Conservation (phyloP, 2,113 vertebrate species). For the Microtus richardsoni region DNA sequence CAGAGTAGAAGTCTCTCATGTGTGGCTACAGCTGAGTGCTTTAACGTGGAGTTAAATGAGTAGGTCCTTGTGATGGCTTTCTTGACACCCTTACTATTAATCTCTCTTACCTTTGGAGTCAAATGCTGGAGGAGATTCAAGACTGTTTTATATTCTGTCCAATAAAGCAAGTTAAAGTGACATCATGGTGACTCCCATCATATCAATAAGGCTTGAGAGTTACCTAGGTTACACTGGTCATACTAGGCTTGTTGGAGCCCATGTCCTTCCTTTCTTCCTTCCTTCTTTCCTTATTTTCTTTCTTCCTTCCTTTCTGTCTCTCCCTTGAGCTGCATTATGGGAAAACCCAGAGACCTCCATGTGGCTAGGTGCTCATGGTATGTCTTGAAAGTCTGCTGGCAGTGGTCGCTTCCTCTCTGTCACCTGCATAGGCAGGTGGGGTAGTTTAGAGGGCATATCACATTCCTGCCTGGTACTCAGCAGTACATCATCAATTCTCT, state of each 20-base stretch:
- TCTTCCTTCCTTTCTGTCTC: not conserved
- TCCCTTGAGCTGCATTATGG: not conserved
- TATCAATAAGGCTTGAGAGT: not conserved
- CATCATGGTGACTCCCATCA: not conserved
- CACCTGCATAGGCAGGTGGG: not conserved
- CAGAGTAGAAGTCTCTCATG: not conserved
- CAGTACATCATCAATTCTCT: not conserved
- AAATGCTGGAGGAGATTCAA: not conserved
- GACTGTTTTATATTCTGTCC: not conserved
- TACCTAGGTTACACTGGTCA: not conserved
- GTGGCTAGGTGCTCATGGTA: no score
- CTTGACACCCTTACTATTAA: not conserved
- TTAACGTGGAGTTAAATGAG: not conserved
- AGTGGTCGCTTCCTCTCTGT: not conserved
- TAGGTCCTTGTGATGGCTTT: not conserved
- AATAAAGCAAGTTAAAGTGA: not conserved
- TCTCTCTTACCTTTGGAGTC: not conserved
- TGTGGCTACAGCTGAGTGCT: not conserved
- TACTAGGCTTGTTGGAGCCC: not conserved
- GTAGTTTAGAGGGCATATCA: not conserved
- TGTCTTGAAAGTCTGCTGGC: not conserved
- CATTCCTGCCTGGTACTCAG: not conserved
- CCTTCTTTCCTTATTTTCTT: rapidly evolving
- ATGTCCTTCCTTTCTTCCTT: rapidly evolving
- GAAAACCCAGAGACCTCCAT: not conserved